phyloP scores from a whole-genome alignment of 2,888 invertebrate genomes.

The Lysandra coridon region DNA sequence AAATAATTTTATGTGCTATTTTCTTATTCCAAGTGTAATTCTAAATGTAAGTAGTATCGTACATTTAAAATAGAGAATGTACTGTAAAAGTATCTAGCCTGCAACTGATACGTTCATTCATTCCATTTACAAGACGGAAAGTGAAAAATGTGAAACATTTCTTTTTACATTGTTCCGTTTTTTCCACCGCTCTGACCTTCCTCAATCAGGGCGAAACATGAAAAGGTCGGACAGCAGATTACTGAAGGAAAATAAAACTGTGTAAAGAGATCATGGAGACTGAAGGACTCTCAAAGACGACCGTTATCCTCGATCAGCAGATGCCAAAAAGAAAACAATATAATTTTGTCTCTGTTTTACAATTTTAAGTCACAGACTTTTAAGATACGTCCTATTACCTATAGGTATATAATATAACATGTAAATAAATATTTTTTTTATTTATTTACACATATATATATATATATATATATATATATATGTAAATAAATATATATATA shows the following conservation, averaged over 20 bases:
- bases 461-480: no score
- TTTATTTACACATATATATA: no score
- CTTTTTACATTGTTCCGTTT: constrained; percentile 30
- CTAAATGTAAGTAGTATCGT: not conserved
- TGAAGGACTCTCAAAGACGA: not conserved
- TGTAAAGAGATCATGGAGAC: constrained; percentile 27
- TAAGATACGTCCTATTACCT: no score
- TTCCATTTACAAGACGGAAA: constrained; percentile 27
- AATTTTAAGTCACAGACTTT: not conserved
- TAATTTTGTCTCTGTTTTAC: not conserved
- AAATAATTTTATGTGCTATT: not conserved
- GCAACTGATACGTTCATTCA: constrained; percentile 23
- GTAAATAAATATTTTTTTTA: no score
- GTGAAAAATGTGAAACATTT: constrained; percentile 32
- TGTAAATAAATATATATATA: no score
- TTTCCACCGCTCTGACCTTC: constrained; percentile 27
- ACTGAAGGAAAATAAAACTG: constrained; percentile 26
- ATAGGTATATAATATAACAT: no score
- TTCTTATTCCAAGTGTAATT: not conserved
- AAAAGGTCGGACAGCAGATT: constrained; percentile 33
- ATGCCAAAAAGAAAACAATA: not conserved
- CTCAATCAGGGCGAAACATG: constrained; percentile 31
- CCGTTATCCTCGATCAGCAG: not conserved
- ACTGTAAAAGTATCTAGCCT: constrained; percentile 1
- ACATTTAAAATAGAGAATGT: not conserved